phyloP scores from a whole-genome alignment of 37 sponge, comb jelly and placozoan genomes.

The Ianthella basta region DNA sequence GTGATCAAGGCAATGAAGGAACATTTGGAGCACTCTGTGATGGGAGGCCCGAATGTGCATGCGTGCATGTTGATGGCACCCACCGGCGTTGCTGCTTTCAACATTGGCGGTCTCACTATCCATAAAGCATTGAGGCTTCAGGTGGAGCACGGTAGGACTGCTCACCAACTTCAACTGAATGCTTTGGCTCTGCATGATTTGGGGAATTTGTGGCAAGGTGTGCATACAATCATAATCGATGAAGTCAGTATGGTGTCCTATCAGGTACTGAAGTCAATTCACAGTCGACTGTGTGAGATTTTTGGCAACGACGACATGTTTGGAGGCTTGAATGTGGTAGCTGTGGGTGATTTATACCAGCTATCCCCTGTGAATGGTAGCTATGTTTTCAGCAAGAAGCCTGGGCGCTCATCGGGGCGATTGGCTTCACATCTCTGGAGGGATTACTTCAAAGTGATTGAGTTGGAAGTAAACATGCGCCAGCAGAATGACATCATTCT shows the following conservation, averaged over 20 bases:
- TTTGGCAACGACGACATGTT: not conserved
- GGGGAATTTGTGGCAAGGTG: constrained; percentile 1
- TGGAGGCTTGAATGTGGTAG: not conserved
- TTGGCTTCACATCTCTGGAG: not conserved
- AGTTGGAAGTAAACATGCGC: not conserved
- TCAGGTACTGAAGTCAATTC: not conserved
- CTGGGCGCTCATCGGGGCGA: not conserved
- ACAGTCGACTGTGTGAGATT: constrained; percentile 11
- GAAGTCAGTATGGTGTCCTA: constrained; percentile 29
- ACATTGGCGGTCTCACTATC: constrained; percentile 31
- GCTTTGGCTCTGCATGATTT: not conserved
- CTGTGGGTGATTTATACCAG: not conserved
- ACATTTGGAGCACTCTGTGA: not conserved
- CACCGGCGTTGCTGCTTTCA: constrained; percentile 33
- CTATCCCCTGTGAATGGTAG: constrained; percentile 1
- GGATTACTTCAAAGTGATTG: not conserved
- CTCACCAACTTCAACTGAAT: not conserved
- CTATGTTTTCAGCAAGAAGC: not conserved
- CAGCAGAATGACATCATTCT: not conserved
- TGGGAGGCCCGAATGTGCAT: not conserved
- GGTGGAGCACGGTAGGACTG: not conserved
- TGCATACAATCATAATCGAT: constrained; percentile 29
- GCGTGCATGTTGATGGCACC: constrained; percentile 11
- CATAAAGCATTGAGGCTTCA: constrained; percentile 1
- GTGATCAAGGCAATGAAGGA: not conserved